Base-by-base conservation (phyloP, 2,797 vertebrate genomes). In the Eidolon dupreanum region DNA sequence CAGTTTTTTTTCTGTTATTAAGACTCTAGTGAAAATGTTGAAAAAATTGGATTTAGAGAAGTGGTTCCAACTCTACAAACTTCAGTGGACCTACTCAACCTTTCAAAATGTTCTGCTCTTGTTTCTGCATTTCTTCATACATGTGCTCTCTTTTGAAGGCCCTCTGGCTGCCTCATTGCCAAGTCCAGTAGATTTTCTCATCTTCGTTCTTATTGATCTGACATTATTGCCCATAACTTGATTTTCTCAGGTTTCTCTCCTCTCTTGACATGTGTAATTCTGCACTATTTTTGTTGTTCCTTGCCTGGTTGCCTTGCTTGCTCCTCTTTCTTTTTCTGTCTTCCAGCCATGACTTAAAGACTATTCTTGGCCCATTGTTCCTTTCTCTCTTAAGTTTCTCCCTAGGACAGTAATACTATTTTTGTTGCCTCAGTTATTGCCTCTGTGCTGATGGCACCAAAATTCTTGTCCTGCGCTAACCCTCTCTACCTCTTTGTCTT, bases 41-140 rank as follows among this genome's bases (percentile, higher is more conserved):
- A 81, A 92, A 89, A 87, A 73, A 85, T 17, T 81, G 31, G 49
- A 61, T 93, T 85, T 96, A 51, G 63, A 87, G 20, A 90, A 92
- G 36, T 70, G 24, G 4, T 17, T n/a, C 12, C 81, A 94, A 92
- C 66, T 92, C 57, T 94, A 68, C 55, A 81, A 24, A 90, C 55
- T 81, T 87, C 9, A 79, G 2, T 88, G 33, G 20, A 53, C 4
- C 49, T n/a, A 41, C 41, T 83, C 26, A 57, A 2, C 41, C 38
- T 95, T 92, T 83, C 51, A 53, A n/a, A 71, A 41, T 77, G 41
- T 51, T 78, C 71, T 74, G 7, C 13, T 7, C 0, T 66, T 33
- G 26, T 74, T 31, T 43, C 41, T 87, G 49, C 51, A 2, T 87
- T 71, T 93, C 91, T 79, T 93, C 15, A 57, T 55, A 17, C 19